Percentiles rank a stretch among this genome's conserved stretches.
phyloP scores from a whole-genome alignment of 35 echinoderm and acorn worm species.

The Ophiothrix spiculata region DNA sequence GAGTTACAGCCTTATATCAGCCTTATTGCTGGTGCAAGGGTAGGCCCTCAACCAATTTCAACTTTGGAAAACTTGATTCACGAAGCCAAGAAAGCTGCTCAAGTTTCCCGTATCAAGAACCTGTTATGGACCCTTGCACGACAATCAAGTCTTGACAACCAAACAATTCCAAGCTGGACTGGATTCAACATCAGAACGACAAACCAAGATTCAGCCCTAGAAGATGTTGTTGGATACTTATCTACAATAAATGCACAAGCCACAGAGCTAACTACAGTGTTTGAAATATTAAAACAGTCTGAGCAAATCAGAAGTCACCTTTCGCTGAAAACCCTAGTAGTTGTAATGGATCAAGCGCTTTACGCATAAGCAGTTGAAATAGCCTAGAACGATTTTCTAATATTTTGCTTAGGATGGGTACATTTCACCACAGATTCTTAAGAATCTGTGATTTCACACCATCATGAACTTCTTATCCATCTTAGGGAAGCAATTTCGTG shows the following conservation, averaged over 20 bases:
- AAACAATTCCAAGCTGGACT: background rate
- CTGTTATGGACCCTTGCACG: conserved; percentile 3
- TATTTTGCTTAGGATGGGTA: no score
- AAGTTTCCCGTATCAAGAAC: background rate
- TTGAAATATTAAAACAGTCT: background rate
- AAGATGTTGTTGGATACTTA: background rate
- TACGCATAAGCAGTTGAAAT: background rate
- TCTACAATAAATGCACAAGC: background rate
- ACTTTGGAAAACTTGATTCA: background rate
- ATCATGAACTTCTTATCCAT: conserved; percentile 35
- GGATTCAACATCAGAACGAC: background rate
- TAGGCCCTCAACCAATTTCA: background rate
- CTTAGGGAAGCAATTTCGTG: conserved; percentile 38
- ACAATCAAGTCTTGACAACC: background rate
- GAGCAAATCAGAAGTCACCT: background rate
- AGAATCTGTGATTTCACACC: conserved; percentile 57
- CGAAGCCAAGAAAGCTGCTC: background rate
- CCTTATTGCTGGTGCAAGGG: background rate
- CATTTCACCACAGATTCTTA: no score
- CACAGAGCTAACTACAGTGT: background rate
- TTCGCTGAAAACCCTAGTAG: background rate
- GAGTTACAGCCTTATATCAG: background rate
- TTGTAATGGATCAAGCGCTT: background rate
- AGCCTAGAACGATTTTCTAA: background rate
- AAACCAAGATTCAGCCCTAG: background rate